Percentiles rank a stretch among this genome's conserved stretches.
Conservation (phyloP, 2,113 vertebrate species). For the Corydoras sp. region DNA sequence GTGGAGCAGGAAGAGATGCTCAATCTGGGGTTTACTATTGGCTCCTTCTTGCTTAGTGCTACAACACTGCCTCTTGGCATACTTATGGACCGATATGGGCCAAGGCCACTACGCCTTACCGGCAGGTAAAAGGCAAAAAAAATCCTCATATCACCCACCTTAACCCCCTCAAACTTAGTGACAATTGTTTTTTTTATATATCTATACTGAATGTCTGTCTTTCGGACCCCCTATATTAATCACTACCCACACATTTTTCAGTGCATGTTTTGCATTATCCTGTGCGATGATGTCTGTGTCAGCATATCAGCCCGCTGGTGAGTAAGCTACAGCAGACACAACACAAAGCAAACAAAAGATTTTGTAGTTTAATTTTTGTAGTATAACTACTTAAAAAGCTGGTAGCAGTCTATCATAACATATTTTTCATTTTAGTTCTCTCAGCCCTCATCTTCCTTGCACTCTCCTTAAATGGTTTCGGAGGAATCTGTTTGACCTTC, state of each 20-base stretch:
- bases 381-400: too few species aligned
- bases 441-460: conserved; percentile 82
- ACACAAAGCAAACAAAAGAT: neutral
- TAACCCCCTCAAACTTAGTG: neutral
- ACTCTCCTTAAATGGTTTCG: conserved; percentile 83
- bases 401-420: too few species aligned
- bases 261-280: conserved; percentile 73
- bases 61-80: conserved; percentile 82
- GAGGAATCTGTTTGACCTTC: conserved; percentile 89
- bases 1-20: conserved; percentile 82
- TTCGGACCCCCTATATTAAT: neutral
- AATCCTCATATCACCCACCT: conserved; percentile 1
- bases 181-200: neutral
- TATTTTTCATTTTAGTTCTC: conserved; percentile 59
- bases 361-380: too few species aligned
- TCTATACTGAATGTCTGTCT: neutral
- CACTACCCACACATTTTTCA: conserved; percentile 42
- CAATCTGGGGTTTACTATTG: conserved; percentile 84
- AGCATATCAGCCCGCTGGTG: conserved; percentile 66
- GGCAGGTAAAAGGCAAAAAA: conserved; percentile 68
- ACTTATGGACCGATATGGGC: conserved; percentile 83
- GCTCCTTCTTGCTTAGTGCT: conserved; percentile 83
- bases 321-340: conserved; percentile 39
- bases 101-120: conserved; percentile 74
- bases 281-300: conserved; percentile 77